Base-by-base conservation (phyloP, 2,888 invertebrate genomes). In the Eremobia ochroleuca region DNA sequence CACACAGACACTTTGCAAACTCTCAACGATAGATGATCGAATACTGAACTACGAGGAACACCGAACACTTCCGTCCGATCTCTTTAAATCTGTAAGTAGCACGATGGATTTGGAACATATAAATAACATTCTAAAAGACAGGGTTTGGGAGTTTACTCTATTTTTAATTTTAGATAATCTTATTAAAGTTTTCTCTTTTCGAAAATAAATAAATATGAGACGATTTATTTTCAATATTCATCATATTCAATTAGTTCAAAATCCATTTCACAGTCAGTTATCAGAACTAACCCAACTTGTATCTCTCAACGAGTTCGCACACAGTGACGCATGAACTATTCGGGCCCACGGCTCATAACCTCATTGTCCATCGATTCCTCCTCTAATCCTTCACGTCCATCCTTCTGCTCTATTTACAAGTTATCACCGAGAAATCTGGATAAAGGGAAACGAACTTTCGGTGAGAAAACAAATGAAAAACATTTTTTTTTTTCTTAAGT, bases 311-410 rank as follows among this genome's bases (percentile, higher is more conserved):
- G 9, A 58, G 37, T n/a, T 34, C 43, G 52, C 64, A 73, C 49
- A 62, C 65, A 62, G 70, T 79, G 79, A 59, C 77, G 58, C 73
- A 64, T 69, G 71, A 75, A 59, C 76, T 78, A 77, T 92, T 89
- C 90, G 89, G 91, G 91, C 92, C 91, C 92, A 93, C 92, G 88
- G 90, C 86, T 91, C 91, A 91, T 93, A 94, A 94, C 93, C 95
- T 94, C 94, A 87, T 93, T 94, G 93, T 92, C 92, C 94, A 94
- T 94, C 93, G 94, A 94, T 94, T 95, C 92, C 92, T 89, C 84
- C 89, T 87, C 85, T 90, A 92, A 92, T 92, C 92, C 91, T 84
- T 86, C 79, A 81, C 55, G 43, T 73, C 71, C 81, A 79, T 87
- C 89, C 87, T 87, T 84, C 86, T 85, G 88, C 89, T 90, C 90